Percentiles rank a stretch among this genome's conserved stretches.
phyloP scores from a whole-genome alignment of 2,113 vertebrate species.

The Manacus vitellinus region DNA sequence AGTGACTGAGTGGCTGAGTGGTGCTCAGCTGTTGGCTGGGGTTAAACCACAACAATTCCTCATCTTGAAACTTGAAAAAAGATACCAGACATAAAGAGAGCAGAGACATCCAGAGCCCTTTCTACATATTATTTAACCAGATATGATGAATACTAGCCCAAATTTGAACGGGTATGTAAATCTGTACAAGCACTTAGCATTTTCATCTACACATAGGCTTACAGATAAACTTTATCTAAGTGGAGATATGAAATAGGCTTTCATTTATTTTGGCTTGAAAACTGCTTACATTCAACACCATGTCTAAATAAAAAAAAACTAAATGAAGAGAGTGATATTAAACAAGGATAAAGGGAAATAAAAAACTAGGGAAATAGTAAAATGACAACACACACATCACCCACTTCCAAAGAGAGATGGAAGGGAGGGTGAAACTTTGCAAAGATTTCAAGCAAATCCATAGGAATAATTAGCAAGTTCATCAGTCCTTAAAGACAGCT shows the following conservation, averaged over 20 bases:
- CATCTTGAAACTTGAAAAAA: not conserved
- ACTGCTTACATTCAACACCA: not conserved
- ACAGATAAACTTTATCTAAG: not conserved
- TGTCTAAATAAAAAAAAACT: not conserved
- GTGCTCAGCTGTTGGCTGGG: not conserved
- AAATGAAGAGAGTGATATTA: not conserved
- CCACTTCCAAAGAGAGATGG: not conserved
- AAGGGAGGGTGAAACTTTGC: not conserved
- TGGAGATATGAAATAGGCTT: not conserved
- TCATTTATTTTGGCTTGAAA: not conserved
- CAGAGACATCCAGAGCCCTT: not conserved
- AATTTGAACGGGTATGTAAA: not conserved
- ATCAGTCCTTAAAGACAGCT: not conserved
- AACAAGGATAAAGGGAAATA: not conserved
- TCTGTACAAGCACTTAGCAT: not conserved
- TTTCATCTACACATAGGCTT: not conserved
- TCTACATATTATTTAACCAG: not conserved
- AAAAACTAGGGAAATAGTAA: not conserved
- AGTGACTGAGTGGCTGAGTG: rapidly evolving
- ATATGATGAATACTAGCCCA: not conserved
- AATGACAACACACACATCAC: not conserved
- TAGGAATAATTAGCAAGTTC: not conserved
- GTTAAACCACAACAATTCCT: not conserved
- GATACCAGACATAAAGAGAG: not conserved
- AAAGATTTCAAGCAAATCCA: not conserved